These are phyloP conservation scores for Thunnus thynnus DNA, from an alignment of 2,113 vertebrate genomes.

Conservation along the genomic window DNA sequence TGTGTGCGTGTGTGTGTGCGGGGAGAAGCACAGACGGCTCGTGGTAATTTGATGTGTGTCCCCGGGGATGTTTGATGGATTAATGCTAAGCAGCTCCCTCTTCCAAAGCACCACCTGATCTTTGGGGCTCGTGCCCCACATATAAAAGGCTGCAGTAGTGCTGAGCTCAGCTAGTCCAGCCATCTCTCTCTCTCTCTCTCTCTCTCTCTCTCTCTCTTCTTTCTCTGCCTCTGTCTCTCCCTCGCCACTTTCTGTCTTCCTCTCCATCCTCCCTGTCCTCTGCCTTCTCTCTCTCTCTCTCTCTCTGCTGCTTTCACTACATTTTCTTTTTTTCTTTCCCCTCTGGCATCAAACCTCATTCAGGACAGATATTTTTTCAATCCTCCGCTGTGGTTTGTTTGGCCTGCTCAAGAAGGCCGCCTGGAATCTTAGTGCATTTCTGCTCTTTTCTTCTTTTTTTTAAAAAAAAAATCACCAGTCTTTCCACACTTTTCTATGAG, in stretches of 20 bases:
- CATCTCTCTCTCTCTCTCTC: slow-evolving; percentile 43
- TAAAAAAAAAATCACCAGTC: background rate
- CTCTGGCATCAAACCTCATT: slow-evolving; percentile 16
- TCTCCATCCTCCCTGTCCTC: slow-evolving; percentile 51
- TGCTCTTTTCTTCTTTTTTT: slow-evolving; percentile 14
- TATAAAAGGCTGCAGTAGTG: slow-evolving; percentile 79
- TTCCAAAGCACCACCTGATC: slow-evolving; percentile 80
- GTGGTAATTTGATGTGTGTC: slow-evolving; percentile 82
- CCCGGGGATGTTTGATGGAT: slow-evolving; percentile 83
- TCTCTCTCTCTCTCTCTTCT: slow-evolving; percentile 31
- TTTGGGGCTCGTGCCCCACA: slow-evolving; percentile 72
- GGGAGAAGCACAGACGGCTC: slow-evolving; percentile 74
- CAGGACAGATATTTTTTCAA: slow-evolving; percentile 17
- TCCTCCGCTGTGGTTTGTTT: slow-evolving; percentile 9
- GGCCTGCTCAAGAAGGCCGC: slow-evolving; percentile 35
- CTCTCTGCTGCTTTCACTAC: slow-evolving; percentile 32
- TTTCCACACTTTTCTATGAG: slow-evolving; percentile 51
- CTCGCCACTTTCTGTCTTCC: slow-evolving; percentile 53
- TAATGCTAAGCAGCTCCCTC: slow-evolving; percentile 80
- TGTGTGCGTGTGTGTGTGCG: slow-evolving; percentile 20
- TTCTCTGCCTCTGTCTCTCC: slow-evolving; percentile 40
- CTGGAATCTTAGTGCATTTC: slow-evolving; percentile 14
- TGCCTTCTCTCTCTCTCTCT: slow-evolving; percentile 28
- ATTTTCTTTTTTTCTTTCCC: slow-evolving; percentile 14
- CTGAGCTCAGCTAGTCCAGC: slow-evolving; percentile 79